These are phyloP conservation scores for Meiosimyza platycephala DNA, from an alignment of 2,888 invertebrate species.

Conservation along the genomic window DNA sequence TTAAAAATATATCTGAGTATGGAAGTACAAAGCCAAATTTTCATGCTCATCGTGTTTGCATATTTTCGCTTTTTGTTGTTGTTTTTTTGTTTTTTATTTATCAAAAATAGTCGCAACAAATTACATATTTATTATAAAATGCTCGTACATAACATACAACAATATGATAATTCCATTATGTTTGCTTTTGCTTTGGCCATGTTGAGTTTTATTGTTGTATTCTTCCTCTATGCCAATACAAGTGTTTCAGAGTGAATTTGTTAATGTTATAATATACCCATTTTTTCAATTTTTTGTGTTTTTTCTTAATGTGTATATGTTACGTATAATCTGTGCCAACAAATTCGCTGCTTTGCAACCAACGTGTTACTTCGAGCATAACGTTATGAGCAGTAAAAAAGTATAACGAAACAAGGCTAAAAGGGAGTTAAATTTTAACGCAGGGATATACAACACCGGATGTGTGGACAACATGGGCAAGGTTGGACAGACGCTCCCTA, in stretches of 20 bases:
- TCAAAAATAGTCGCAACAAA: too few species aligned
- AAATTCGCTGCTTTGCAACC: background rate
- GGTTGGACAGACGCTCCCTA: conserved; percentile 3
- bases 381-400: conserved; percentile 4
- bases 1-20: too few species aligned
- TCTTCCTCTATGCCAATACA: background rate
- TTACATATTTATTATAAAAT: background rate
- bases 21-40: too few species aligned
- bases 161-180: background rate
- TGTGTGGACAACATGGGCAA: conserved; percentile 3
- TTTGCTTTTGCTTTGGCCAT: background rate
- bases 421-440: too few species aligned
- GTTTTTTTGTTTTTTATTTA: too few species aligned
- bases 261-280: conserved; percentile 6
- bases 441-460: background rate
- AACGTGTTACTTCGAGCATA: conserved; percentile 22
- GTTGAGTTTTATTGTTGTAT: too few species aligned
- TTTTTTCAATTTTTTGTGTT: background rate
- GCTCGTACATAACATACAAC: background rate
- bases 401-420: background rate
- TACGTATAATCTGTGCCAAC: conserved; percentile 20
- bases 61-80: too few species aligned
- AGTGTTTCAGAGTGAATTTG: background rate
- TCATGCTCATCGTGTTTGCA: too few species aligned
- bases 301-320: background rate